Evolutionary conservation across 2,113 vertebrate genomes (phyloP), one percentile per base, ranked within the genome.

Genomic region (Apistogramma diplotaenia): DNA sequence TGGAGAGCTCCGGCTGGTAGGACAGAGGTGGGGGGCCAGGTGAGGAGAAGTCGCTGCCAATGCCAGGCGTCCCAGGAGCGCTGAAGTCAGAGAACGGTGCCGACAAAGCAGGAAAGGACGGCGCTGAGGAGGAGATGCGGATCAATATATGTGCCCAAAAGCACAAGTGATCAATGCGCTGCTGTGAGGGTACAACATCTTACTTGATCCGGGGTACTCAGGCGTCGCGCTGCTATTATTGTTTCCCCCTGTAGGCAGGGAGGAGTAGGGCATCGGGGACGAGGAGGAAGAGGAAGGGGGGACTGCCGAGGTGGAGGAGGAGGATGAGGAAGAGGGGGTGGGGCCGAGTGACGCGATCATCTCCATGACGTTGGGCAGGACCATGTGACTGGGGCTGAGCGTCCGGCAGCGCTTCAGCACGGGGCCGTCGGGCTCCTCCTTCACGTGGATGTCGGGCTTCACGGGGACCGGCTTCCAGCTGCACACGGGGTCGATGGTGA

Each of bases 291-390:
- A 85, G 0, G 95, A 21, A 83, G 96, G 96, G 5, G 96, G 96
- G 0, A 92, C 71, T 0, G 96, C 93, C 5, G 93, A 88, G 33
- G 33, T 0, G 96, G 96, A 95, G 33, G 96, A 95, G 15, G 94
- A 89, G 0, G 96, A 62, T n/a, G 60, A 96, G 18, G 96, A 94
- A 0, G 91, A 70, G 0, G 96, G 93, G 46, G 94, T 83, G 0
- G 97, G 97, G 33, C 97, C 97, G 31, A 99, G 94, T 0, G 97
- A 96, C 0, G 96, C 97, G 0, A 99, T 97, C 97, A 98, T 97
- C 93, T 99, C 97, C 97, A 99, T 97, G 88, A 99, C 97, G 13
- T 94, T 98, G 85, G 97, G 97, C 93, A 99, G 93, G 70, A 98
- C 96, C 96, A 97, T 97, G 75, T 97, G 97, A 0, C 96, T 94